Evolutionary conservation across 1,140 invertebrate species (phyloP), one percentile per base, ranked within the genome.

Genomic region (Achroia grisella): DNA sequence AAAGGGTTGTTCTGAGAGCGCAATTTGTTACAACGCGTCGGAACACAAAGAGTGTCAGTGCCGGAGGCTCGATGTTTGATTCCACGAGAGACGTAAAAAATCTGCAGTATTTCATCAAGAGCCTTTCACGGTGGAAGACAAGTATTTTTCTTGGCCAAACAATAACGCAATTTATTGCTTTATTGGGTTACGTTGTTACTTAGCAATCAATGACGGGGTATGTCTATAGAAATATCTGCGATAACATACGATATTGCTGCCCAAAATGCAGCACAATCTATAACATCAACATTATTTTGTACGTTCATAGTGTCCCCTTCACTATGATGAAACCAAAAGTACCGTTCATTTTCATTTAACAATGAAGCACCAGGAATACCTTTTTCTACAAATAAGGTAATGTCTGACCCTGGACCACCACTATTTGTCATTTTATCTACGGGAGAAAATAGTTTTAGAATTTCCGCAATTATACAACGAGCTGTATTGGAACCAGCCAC

Each of bases 311-410:
- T 93, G 67, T 95, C 94, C 10, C 89, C 93, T 43, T 91, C 80
- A 1, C 89, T 87, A 64, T 95, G 94, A 74, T 95, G 93, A 70
- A 89, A 95, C 88, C 91, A 93, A 68, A 93, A 95, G 64, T 95
- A 95, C 51, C 86, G 87, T 11, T 90, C 88, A 64, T 92, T 90
- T 44, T 88, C 68, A 57, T 90, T 94, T 39, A 89, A 76, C 0
- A 94, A 76, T 35, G 88, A 88, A 1, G 87, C 90, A n/a, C 89
- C 90, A 1, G 94, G 93, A 10, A 94, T 87, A 9, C 91, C 90
- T 32, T 87, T 68, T 1, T 84, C 37, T 9, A 89, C 69, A 87
- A 92, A 93, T 1, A 86, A 54, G 3, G 50, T 71, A 31, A 94
- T 92, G 73, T 95, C 92, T 1, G 91, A 90, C 1, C 90, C 90